Percentiles rank a stretch among this genome's conserved stretches.
These are phyloP conservation scores for Latheticus oryzae DNA, from an alignment of 2,888 invertebrate genomes.

Conservation along the genomic window DNA sequence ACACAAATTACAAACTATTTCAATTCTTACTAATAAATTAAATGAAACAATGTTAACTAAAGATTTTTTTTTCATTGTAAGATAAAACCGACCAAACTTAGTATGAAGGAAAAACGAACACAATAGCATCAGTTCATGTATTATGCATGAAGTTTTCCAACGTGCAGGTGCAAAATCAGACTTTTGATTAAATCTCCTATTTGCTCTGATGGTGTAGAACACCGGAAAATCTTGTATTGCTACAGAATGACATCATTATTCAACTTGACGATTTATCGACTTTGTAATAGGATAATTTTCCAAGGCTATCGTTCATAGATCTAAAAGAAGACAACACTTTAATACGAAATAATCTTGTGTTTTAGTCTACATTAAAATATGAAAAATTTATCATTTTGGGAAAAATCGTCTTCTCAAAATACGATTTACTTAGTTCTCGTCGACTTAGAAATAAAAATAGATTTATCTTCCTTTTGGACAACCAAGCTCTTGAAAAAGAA, in stretches of 20 bases:
- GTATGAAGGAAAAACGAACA: constrained; percentile 5
- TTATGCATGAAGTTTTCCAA: constrained; percentile 8
- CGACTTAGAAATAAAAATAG: too few relatives aligned
- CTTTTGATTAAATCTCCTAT: constrained; percentile 13
- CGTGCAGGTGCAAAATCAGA: constrained; percentile 15
- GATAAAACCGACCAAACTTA: constrained; percentile 1
- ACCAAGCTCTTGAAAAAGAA: too few relatives aligned
- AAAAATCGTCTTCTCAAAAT: too few relatives aligned
- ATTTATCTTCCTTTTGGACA: constrained; percentile 1
- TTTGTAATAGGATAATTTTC: constrained; percentile 14
- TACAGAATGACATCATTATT: constrained; percentile 4
- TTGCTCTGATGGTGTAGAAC: constrained; percentile 11
- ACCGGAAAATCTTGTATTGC: constrained; percentile 1
- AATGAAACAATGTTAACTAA: constrained; percentile 8
- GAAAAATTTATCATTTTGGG: too few relatives aligned
- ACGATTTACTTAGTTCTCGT: too few relatives aligned
- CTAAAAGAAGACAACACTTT: too few relatives aligned
- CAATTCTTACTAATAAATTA: too few relatives aligned
- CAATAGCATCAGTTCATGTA: constrained; percentile 9
- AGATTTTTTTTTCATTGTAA: constrained; percentile 9
- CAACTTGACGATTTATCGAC: constrained; percentile 1
- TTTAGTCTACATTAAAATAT: too few relatives aligned
- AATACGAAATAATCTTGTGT: too few relatives aligned
- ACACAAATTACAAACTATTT: too few relatives aligned
- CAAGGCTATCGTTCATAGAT: too few relatives aligned